phyloP scores from a whole-genome alignment of 2,113 vertebrate species.

The Epinephelus fuscoguttatus region DNA sequence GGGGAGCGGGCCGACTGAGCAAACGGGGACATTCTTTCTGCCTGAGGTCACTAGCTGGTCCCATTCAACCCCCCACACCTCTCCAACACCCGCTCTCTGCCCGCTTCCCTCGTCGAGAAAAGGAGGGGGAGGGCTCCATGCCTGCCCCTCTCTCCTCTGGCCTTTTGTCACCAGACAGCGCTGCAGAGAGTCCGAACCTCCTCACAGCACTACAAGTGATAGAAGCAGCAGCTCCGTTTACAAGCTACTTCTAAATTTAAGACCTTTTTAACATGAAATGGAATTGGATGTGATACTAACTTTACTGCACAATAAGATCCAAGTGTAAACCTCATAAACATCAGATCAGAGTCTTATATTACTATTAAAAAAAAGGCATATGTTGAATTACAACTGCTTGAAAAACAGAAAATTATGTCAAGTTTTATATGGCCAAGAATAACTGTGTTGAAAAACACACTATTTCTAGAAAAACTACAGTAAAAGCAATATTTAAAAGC shows the following conservation, averaged over 20 bases:
- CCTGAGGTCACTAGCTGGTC: constrained; percentile 95
- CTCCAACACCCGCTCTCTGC: constrained; percentile 83
- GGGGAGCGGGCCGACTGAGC: constrained; percentile 87
- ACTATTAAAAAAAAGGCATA: background rate
- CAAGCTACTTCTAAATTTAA: background rate
- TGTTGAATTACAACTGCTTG: background rate
- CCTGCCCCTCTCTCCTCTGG: constrained; percentile 66
- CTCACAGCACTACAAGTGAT: constrained; percentile 19
- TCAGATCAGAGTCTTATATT: background rate
- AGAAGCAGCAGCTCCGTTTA: constrained; percentile 11
- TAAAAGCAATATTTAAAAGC: background rate
- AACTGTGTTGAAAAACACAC: background rate
- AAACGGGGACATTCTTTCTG: constrained; percentile 95
- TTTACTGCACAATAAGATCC: background rate
- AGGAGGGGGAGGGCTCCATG: constrained; percentile 69
- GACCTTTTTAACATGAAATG: background rate
- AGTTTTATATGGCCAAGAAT: background rate
- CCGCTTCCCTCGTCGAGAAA: constrained; percentile 79
- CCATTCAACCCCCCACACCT: constrained; percentile 88
- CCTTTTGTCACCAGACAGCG: constrained; percentile 80
- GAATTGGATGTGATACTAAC: background rate
- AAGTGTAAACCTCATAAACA: background rate
- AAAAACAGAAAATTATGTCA: background rate
- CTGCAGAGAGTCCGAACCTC: constrained; percentile 43
- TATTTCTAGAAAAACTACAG: background rate